These are phyloP conservation scores for Tricholaema leucomelas DNA, from an alignment of 2,113 vertebrate species.

Conservation along the genomic window DNA sequence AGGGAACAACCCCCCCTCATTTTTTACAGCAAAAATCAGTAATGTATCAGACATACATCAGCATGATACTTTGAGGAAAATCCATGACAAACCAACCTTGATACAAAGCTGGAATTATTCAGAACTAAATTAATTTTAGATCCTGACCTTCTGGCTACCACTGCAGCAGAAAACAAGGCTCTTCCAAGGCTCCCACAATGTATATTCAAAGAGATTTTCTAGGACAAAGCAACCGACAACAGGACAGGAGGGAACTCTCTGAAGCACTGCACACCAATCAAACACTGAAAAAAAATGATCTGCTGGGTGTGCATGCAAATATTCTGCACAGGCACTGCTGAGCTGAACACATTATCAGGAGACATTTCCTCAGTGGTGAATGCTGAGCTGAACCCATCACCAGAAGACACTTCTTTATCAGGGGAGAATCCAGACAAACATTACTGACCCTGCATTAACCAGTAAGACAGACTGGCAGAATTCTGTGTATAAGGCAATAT, in stretches of 20 bases:
- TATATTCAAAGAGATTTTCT: constrained; percentile 6
- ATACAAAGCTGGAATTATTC: constrained; percentile 27
- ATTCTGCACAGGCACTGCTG: background rate
- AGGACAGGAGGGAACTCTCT: background rate
- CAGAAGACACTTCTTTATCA: background rate
- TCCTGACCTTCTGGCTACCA: constrained; percentile 34
- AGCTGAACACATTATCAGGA: background rate
- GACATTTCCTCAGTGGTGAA: background rate
- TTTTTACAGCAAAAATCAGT: constrained; percentile 28
- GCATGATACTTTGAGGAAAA: background rate
- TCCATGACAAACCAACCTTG: constrained; percentile 27
- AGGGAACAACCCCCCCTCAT: background rate
- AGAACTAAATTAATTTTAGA: constrained; percentile 40
- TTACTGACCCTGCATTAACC: background rate
- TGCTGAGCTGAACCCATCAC: too few species aligned
- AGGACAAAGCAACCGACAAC: constrained; percentile 2
- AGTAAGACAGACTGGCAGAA: background rate
- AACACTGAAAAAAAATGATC: constrained; percentile 20
- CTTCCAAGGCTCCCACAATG: background rate
- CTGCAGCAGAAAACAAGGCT: constrained; percentile 5
- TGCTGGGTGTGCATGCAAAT: background rate
- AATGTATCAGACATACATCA: background rate
- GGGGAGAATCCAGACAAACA: background rate
- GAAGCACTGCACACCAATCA: background rate
- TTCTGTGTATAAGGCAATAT: background rate